A percentile compares a stretch with the other conserved stretches of the same genome.
phyloP scores from a whole-genome alignment of 2,797 vertebrate species.

The Megaceryle alcyon region DNA sequence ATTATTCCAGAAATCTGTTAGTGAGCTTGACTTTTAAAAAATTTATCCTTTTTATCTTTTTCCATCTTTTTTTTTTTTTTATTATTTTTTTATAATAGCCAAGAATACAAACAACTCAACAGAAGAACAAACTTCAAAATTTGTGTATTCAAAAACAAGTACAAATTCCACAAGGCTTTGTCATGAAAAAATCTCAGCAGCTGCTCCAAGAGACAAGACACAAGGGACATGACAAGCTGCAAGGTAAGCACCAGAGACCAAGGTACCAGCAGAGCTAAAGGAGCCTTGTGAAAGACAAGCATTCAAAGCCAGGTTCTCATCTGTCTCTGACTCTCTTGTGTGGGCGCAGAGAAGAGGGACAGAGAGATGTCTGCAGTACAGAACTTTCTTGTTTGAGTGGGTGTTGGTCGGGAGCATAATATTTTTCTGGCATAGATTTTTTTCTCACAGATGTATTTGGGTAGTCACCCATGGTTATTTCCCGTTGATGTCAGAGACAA shows the following conservation, averaged over 20 bases:
- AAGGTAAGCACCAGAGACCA: not conserved
- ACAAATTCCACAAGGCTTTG: not conserved
- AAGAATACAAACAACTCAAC: not conserved
- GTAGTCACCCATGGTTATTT: constrained; percentile 28
- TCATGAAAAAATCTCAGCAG: not conserved
- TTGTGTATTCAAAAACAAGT: not conserved
- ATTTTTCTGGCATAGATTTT: not conserved
- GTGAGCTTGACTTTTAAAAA: not conserved
- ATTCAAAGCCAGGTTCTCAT: not conserved
- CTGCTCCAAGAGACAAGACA: not conserved
- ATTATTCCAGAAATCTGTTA: not conserved
- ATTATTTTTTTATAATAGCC: not conserved
- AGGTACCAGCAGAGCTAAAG: not conserved
- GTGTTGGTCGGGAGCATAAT: not conserved
- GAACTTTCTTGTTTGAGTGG: constrained; percentile 9
- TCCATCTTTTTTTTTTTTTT: not conserved
- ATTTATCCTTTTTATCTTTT: not conserved
- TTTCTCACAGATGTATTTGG: not conserved
- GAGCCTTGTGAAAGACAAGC: not conserved
- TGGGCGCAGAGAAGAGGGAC: not conserved
- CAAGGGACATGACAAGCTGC: not conserved
- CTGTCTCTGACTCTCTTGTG: not conserved
- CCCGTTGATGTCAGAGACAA: not conserved
- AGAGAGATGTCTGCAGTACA: not conserved
- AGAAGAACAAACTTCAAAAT: not conserved